A percentile compares a stretch with the other conserved stretches of the same genome.
Evolutionary conservation across 1,140 invertebrate genomes (phyloP).

Genomic region (Pseudomyrmex dendroicus): DNA sequence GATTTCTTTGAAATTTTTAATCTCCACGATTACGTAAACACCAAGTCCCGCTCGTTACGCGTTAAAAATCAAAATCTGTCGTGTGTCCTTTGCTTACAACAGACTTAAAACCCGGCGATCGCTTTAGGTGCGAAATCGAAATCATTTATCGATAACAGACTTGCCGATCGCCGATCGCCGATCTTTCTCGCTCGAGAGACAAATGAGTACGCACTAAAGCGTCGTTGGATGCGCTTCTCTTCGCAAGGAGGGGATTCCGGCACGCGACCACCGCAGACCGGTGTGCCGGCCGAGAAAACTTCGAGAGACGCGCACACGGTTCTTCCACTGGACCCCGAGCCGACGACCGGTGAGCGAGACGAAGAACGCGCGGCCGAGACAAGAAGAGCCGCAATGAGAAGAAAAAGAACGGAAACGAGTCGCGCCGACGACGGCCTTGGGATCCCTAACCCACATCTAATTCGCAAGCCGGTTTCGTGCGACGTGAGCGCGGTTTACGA

Average conservation of each 20-base stretch:
- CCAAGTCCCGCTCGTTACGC: background rate
- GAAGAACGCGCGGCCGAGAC: constrained; percentile 40
- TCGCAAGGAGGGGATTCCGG: constrained; percentile 53
- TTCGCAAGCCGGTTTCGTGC: constrained; percentile 40
- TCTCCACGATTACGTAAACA: background rate
- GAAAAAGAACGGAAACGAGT: constrained; percentile 63
- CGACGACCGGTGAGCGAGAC: constrained; percentile 3
- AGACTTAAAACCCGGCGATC: background rate
- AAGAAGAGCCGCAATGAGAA: constrained; percentile 27
- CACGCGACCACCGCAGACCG: constrained; percentile 68
- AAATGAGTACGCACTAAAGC: constrained; percentile 11
- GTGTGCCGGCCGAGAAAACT: constrained; percentile 51
- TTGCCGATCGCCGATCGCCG: constrained; percentile 25
- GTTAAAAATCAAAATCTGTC: background rate
- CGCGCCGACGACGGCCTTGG: constrained; percentile 54
- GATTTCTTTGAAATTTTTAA: background rate
- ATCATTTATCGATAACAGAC: constrained; percentile 16
- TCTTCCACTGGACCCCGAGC: background rate
- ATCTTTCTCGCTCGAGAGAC: background rate
- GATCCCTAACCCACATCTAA: constrained; percentile 73
- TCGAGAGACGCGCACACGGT: constrained; percentile 40
- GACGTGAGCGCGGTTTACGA: background rate
- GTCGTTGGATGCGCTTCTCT: background rate
- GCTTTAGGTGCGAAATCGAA: constrained; percentile 9
- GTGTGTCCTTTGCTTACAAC: no score